Evolutionary conservation across 2,888 invertebrate genomes (phyloP).

Genomic region (Morpho achilles): DNA sequence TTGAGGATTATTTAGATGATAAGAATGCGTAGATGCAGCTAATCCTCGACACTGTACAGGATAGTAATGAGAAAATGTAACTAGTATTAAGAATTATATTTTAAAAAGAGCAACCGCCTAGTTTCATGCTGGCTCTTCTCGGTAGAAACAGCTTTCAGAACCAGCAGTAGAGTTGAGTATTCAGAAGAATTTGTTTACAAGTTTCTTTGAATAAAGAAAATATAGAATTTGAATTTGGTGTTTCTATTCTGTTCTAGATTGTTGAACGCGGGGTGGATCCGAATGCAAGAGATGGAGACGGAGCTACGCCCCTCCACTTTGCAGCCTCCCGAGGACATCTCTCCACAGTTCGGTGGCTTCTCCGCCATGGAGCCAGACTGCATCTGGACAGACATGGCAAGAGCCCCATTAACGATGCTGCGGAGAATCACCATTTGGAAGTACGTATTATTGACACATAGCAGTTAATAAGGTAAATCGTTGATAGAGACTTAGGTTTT

Average conservation of each 20-base stretch:
- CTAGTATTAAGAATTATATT: no score
- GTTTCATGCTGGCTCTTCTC: no score
- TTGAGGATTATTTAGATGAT: no score
- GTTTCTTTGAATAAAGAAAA: no score
- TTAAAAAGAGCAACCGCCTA: no score
- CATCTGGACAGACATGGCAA: slow-evolving; percentile 92
- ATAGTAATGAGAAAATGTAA: no score
- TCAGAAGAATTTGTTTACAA: no score
- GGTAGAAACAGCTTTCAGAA: no score
- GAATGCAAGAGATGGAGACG: slow-evolving; percentile 91
- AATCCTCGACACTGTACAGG: no score
- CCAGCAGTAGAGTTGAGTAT: no score
- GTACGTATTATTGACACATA: slow-evolving; percentile 56
- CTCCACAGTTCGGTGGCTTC: slow-evolving; percentile 89
- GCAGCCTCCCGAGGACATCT: slow-evolving; percentile 92
- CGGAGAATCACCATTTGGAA: slow-evolving; percentile 94
- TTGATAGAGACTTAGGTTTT: no score
- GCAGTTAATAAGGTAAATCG: neutral
- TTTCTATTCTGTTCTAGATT: slow-evolving; percentile 73
- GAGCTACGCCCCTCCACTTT: slow-evolving; percentile 93
- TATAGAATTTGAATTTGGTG: neutral
- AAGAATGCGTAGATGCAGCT: no score
- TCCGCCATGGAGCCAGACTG: slow-evolving; percentile 89
- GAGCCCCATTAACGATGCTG: slow-evolving; percentile 94
- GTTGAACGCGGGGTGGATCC: slow-evolving; percentile 91